Conservation (phyloP, 1,140 invertebrate species). For the Aphelinus certus region DNA sequence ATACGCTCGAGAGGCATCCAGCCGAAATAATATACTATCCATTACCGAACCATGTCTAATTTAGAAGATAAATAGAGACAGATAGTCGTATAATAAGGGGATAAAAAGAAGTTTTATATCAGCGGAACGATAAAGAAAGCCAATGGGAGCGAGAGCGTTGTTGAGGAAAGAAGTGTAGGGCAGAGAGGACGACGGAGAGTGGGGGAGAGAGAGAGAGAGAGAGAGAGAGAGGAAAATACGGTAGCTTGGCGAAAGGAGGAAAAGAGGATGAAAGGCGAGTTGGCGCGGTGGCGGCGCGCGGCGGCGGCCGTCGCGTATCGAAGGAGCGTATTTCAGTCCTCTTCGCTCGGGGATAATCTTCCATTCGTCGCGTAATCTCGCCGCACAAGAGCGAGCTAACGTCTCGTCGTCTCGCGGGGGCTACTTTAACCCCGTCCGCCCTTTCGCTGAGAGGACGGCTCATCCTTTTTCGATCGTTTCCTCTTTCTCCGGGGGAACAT, state of each 20-base stretch:
- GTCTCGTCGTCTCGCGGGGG: not conserved
- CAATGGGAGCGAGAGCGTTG: no score
- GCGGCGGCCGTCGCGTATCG: conserved; percentile 16
- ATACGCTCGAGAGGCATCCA: not conserved
- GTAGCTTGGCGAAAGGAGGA: not conserved
- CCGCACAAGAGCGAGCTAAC: conserved; percentile 21
- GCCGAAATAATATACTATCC: not conserved
- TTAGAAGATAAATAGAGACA: conserved; percentile 29
- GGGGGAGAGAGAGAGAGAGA: not conserved
- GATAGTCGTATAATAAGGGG: conserved; percentile 26
- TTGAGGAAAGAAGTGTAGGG: not conserved
- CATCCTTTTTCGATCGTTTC: conserved; percentile 29
- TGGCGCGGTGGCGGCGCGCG: not conserved
- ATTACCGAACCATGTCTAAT: conserved; percentile 16
- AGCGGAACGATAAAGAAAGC: conserved; percentile 19
- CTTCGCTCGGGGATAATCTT: conserved; percentile 36
- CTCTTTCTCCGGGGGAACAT: conserved; percentile 6
- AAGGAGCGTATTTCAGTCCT: conserved; percentile 33
- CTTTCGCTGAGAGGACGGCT: not conserved
- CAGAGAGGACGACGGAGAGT: not conserved
- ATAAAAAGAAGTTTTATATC: conserved; percentile 20
- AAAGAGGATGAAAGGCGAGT: not conserved
- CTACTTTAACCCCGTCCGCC: conserved; percentile 6
- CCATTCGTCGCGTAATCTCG: conserved; percentile 39
- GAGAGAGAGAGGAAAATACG: not conserved